Evolutionary conservation across 2,797 vertebrate species (phyloP).

Genomic region (Momotus momota): DNA sequence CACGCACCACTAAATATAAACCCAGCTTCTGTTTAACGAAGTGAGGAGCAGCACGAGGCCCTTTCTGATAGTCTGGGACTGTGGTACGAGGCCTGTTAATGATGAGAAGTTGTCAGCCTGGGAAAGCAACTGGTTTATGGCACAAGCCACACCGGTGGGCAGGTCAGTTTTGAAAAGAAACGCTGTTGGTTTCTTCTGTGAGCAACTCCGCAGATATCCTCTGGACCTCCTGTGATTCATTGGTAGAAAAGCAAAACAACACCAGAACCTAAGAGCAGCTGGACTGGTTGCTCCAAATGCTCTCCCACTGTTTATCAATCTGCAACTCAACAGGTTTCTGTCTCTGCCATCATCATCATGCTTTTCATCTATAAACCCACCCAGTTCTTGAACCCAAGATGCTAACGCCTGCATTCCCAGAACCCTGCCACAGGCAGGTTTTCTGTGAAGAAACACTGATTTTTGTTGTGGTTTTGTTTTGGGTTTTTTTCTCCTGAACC

Average conservation of each 20-base stretch:
- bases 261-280: background rate
- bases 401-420: background rate
- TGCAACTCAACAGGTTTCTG: too few species aligned
- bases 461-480: background rate
- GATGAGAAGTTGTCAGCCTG: background rate
- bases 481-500: background rate
- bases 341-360: too few species aligned
- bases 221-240: background rate
- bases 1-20: conserved; percentile 77
- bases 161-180: conserved; percentile 4
- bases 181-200: background rate
- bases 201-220: background rate
- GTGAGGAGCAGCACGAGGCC: conserved; percentile 66
- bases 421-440: background rate
- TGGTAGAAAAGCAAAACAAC: conserved; percentile 28
- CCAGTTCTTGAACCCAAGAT: background rate
- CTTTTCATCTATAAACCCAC: background rate
- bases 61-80: conserved; percentile 22
- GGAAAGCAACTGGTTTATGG: conserved; percentile 4
- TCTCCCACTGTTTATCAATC: too few species aligned
- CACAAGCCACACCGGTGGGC: background rate
- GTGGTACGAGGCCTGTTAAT: conserved; percentile 25
- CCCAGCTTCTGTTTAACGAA: conserved; percentile 77
- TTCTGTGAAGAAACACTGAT: background rate
- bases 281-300: background rate